phyloP scores from a whole-genome alignment of 2,113 vertebrate species.

The Galeopterus variegatus region DNA sequence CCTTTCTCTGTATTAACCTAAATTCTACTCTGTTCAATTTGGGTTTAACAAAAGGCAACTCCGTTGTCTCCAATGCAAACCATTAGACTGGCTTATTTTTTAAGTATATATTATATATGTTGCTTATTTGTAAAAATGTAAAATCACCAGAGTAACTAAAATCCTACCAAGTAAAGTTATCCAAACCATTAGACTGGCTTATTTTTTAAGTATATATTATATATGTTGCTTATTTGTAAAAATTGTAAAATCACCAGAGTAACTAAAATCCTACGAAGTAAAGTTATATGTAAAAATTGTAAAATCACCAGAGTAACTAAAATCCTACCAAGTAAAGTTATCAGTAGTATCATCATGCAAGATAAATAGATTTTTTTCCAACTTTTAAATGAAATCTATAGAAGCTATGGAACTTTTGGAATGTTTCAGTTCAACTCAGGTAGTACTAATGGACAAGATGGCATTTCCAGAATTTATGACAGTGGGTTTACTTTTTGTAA shows the following conservation, averaged over 20 bases:
- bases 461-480: conserved; percentile 59
- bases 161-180: conserved; percentile 63
- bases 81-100: conserved; percentile 74
- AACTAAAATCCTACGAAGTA: conserved; percentile 55
- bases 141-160: conserved; percentile 58
- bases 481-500: conserved; percentile 64
- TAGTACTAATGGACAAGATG: conserved; percentile 14
- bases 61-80: conserved; percentile 68
- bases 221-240: conserved; percentile 64
- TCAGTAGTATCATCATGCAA: conserved; percentile 72
- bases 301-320: conserved; percentile 59
- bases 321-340: conserved; percentile 64
- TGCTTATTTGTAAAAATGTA: conserved; percentile 65
- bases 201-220: not conserved
- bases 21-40: conserved; percentile 94
- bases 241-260: conserved; percentile 48
- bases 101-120: not conserved
- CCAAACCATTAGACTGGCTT: conserved; percentile 76
- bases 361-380: not conserved
- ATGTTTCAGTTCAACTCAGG: conserved; percentile 9
- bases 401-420: not conserved
- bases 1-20: conserved; percentile 93
- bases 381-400: conserved; percentile 39
- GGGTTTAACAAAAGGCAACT: conserved; percentile 85
- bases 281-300: conserved; percentile 70